Conservation (phyloP, 2,797 vertebrate species). For the Halcyon badia region DNA sequence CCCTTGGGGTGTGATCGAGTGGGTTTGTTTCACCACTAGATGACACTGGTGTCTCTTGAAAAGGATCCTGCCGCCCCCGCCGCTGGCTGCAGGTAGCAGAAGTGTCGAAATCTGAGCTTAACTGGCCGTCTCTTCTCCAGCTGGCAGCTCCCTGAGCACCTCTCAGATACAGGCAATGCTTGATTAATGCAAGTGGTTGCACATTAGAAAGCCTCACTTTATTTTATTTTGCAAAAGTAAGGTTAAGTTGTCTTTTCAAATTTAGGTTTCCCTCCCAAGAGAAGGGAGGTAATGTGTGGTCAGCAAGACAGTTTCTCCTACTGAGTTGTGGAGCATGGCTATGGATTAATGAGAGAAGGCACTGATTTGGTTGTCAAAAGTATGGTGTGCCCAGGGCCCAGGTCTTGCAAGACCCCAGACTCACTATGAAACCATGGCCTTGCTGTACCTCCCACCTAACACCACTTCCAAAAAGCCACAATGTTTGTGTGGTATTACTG, state of each 20-base stretch:
- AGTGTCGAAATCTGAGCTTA: not conserved
- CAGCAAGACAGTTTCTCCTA: not conserved
- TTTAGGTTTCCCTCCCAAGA: not conserved
- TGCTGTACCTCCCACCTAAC: not conserved
- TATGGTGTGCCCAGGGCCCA: not conserved
- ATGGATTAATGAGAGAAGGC: not conserved
- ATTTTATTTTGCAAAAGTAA: not conserved
- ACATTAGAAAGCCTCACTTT: not conserved
- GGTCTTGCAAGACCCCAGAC: not conserved
- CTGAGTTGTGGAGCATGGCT: not conserved
- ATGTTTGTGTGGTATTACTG: not conserved
- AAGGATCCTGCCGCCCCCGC: not conserved
- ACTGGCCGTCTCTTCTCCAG: not conserved
- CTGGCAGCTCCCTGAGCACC: not conserved
- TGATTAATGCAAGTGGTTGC: not conserved
- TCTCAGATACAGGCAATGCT: not conserved
- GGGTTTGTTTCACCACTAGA: constrained; percentile 38
- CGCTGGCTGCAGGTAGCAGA: not conserved
- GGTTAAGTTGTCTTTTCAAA: not conserved
- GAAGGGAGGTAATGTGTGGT: not conserved
- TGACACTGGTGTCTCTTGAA: constrained; percentile 7
- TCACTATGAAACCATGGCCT: not conserved
- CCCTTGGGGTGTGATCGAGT: not conserved
- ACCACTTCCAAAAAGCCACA: not conserved
- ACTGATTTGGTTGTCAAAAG: not conserved